Evolutionary conservation across 2,113 vertebrate species (phyloP), one percentile per base, ranked within the genome.

Genomic region (Clinocottus analis): DNA sequence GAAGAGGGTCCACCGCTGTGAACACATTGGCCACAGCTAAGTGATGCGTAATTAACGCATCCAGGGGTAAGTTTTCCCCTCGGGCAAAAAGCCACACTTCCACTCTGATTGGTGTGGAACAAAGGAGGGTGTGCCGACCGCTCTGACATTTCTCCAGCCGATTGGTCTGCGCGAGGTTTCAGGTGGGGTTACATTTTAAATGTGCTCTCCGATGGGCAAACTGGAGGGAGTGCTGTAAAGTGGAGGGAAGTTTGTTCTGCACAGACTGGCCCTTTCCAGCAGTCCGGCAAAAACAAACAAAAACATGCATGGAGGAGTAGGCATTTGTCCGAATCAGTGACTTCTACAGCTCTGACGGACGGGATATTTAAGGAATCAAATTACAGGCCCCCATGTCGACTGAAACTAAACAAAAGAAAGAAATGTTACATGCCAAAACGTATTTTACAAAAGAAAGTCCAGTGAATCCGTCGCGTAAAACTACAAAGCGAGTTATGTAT

Each of bases 161-260:
- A 94, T 94, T 94, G 94, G 94, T 58, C 83, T 45, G 33, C 11
- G 65, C 16, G 12, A 39, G 73, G 47, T 79, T 86, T 89, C 89
- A 91, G 93, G 94, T 91, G 93, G 92, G 90, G 91, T 91, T 86
- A 92, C 80, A 83, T 91, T 93, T 95, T 84, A 92, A 94, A 93
- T 86, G 87, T 86, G 80, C 68, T 84, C 74, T 85, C 64, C 75
- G 79, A 63, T 59, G 43, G 83, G 90, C 79, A 90, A 91, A 90
- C 78, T 89, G 85, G 89, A 92, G 88, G 83, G 85, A 92, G 90
- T 87, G 83, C 84, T 90, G 84, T 84, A 90, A 91, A 93, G 90
- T 91, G 90, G 93, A 94, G 93, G 93, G 93, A 94, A 93, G 90
- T 90, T 94, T 89, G 89, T 84, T 87, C 72, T 89, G 75, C 64